Evolutionary conservation across 2,888 invertebrate species (phyloP), one percentile per base, ranked within the genome.

Genomic region (Diogma glabrata): DNA sequence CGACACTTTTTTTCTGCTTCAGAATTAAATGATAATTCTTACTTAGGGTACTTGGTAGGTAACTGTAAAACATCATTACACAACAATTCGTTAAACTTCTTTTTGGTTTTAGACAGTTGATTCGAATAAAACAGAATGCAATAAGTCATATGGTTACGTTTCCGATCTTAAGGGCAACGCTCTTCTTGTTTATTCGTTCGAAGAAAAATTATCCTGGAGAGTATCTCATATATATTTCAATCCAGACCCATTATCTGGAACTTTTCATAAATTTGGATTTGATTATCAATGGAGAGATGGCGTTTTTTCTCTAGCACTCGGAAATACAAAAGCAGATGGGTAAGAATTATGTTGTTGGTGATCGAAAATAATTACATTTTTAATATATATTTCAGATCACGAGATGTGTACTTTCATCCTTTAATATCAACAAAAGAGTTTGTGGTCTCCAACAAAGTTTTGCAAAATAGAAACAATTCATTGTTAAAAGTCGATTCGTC

Each of bases 261-360:
- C 85, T 57, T 84, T 82, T 66, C 82, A 81, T 59, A 78, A 88
- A 12, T 83, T 79, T 40, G 87, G 87, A 5, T 75, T 86, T 20
- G 79, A 83, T 63, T 89, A 88, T 77, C 88, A 88, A 64, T 89
- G 87, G 88, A 85, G 84, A 0, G 88, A 89, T 64, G 88, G 88
- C 2, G 76, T 89, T 0, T 87, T 88, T 59, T 84, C 82, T 14
- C 63, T 88, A 56, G 84, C 87, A 3, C 68, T 87, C 16, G 82
- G 81, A 1, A 75, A 77, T 24, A 72, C 73, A 53, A 73, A 75
- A 54, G 68, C 71, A 6, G 75, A 80, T 58, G 77, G 77, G 75
- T 76, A 57, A 66, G n/a, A n/a, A n/a, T n/a, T n/a, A n/a, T n/a
- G n/a, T n/a, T n/a, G n/a, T n/a, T n/a, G n/a, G n/a, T n/a, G n/a